Conservation (phyloP, 2,797 vertebrate genomes). For the Enteromius radiatus region DNA sequence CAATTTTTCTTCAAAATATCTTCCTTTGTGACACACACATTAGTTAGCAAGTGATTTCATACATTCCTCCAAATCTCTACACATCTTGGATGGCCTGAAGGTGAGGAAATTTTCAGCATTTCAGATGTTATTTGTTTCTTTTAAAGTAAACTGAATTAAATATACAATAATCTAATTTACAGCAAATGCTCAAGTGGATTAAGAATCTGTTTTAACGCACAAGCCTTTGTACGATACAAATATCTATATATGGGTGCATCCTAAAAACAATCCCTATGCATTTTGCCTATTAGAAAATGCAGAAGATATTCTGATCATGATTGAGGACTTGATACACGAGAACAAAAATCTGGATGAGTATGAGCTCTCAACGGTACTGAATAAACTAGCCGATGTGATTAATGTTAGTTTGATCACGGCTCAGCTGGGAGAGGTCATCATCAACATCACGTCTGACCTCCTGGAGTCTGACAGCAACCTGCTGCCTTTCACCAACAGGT, state of each 20-base stretch:
- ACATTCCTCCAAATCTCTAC: not conserved
- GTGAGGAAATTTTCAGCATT: not conserved
- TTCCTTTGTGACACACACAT: not conserved
- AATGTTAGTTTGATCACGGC: constrained; percentile 70
- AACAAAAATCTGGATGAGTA: constrained; percentile 63
- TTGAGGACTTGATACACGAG: constrained; percentile 76
- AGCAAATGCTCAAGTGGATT: not conserved
- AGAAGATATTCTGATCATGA: constrained; percentile 78
- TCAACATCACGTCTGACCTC: constrained; percentile 80
- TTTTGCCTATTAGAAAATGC: constrained; percentile 78
- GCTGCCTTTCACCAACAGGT: constrained; percentile 81
- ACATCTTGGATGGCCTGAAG: not conserved
- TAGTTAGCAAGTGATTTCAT: not conserved
- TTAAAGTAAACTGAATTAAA: not conserved
- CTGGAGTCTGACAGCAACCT: constrained; percentile 76
- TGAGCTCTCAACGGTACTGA: constrained; percentile 80
- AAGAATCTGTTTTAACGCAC: not conserved
- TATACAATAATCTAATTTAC: not conserved
- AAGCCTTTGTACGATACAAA: not conserved
- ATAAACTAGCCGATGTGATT: constrained; percentile 78
- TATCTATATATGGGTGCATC: not conserved
- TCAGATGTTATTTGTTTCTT: not conserved
- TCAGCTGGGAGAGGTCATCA: constrained; percentile 71
- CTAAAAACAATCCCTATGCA: not conserved
- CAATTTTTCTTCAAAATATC: too few species aligned